These are phyloP conservation scores for Troides helena DNA, from an alignment of 2,888 invertebrate species.

Conservation along the genomic window DNA sequence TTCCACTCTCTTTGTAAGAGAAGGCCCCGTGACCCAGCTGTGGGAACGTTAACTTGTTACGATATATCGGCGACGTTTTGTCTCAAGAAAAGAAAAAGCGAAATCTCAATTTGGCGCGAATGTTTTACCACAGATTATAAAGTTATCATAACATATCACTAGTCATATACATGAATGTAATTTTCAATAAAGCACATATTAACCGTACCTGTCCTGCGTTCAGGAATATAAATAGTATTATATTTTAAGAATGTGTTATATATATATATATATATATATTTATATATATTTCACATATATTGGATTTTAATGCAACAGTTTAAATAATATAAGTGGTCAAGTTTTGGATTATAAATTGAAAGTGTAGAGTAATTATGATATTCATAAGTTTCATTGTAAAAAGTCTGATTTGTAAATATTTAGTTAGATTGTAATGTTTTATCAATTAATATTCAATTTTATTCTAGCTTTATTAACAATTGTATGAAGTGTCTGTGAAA, in stretches of 20 bases:
- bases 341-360: conserved; percentile 28
- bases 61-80: conserved; percentile 17
- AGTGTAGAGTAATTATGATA: conserved; percentile 32
- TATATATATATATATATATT: not conserved
- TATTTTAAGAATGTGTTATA: conserved; percentile 28
- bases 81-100: conserved; percentile 22
- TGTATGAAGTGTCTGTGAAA: conserved; percentile 34
- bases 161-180: conserved; percentile 68
- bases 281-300: not conserved
- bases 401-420: conserved; percentile 72
- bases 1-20: too few relatives aligned
- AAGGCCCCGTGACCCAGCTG: too few relatives aligned
- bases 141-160: conserved; percentile 79
- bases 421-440: conserved; percentile 42
- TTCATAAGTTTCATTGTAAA: conserved; percentile 50
- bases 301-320: conserved; percentile 15
- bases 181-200: conserved; percentile 56
- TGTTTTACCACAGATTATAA: conserved; percentile 67
- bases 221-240: conserved; percentile 52
- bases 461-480: conserved; percentile 41
- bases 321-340: conserved; percentile 9
- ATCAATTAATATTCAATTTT: conserved; percentile 50
- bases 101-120: conserved; percentile 40
- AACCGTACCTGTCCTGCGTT: conserved; percentile 78
- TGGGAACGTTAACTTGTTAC: too few relatives aligned